Base-by-base conservation (phyloP, 1,140 invertebrate species). In the Babylonia areolata region DNA sequence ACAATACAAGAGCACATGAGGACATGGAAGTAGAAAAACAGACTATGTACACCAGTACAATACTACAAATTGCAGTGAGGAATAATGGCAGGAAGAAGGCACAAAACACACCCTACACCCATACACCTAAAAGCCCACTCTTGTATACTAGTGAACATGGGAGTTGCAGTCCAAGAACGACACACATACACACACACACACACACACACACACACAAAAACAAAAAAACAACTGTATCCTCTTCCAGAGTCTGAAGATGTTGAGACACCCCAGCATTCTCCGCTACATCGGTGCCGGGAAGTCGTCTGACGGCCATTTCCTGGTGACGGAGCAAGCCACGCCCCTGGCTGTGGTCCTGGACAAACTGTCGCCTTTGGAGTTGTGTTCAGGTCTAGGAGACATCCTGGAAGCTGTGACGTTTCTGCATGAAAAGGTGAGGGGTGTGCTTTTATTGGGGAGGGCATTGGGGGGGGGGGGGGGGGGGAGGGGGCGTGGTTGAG, bases 391-490 rank as follows among this genome's bases (percentile, higher is more conserved):
- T 5, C 85, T 93, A 28, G 87, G 90, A 77, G 90, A 89, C 79
- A 78, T 93, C 5, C 79, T 93, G 17, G 90, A 93, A 82, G 92
- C 87, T 64, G 58, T 93, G n/a, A 80, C 84, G 1, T 93, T 93
- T 77, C 89, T 93, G 5, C 92, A 93, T 89, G 91, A 92, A 20
- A 91, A 87, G 86, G 92, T 93, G 85, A 85, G 86, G 73, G 20
- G 23, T 73, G 9, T n/a, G n/a, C n/a, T n/a, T n/a, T n/a, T n/a
- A n/a, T n/a, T n/a, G 71, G n/a, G n/a, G n/a, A n/a, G n/a, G n/a
- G n/a, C n/a, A n/a, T n/a, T n/a, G n/a, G n/a, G n/a, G n/a, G n/a
- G 35, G 64, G 64, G 64, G n/a, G 71, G 9, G 9, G 20, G 9
- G 31, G 71, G 11, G 71, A 9, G 71, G 71, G 20, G 33, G 71